These are phyloP conservation scores for Drosophila meridionalis DNA, from an alignment of 2,888 invertebrate genomes.

Conservation along the genomic window DNA sequence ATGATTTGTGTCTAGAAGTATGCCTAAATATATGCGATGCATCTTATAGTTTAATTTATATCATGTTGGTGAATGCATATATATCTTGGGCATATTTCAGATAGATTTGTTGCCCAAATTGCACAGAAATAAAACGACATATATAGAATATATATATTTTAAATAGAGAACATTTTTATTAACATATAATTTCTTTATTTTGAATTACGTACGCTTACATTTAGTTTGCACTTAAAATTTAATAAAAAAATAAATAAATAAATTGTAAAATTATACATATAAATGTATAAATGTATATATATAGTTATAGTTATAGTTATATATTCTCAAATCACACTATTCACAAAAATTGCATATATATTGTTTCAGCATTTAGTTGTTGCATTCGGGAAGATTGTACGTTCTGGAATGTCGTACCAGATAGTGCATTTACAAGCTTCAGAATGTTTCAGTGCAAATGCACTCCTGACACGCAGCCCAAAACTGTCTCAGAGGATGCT, in stretches of 20 bases:
- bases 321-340: constrained; percentile 52
- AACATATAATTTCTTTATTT: constrained; percentile 35
- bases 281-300: not conserved
- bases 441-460: constrained; percentile 93
- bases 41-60: not conserved
- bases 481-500: constrained; percentile 85
- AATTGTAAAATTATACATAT: not conserved
- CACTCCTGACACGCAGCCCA: constrained; percentile 99
- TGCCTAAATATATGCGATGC: not conserved
- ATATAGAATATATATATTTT: constrained; percentile 27
- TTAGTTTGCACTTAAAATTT: constrained; percentile 22
- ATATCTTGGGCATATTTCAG: not conserved
- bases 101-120: not conserved
- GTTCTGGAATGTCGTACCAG: constrained; percentile 98
- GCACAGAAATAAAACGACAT: constrained; percentile 53
- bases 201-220: constrained; percentile 37
- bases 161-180: constrained; percentile 20
- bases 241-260: not conserved
- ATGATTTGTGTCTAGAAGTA: not conserved
- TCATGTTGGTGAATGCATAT: not conserved
- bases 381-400: constrained; percentile 85
- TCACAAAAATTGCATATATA: constrained; percentile 83
- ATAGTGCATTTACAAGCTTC: constrained; percentile 99
- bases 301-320: not conserved
- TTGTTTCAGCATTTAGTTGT: constrained; percentile 59